Conservation (phyloP, 1,140 invertebrate species). For the Drosophila kanapiae region DNA sequence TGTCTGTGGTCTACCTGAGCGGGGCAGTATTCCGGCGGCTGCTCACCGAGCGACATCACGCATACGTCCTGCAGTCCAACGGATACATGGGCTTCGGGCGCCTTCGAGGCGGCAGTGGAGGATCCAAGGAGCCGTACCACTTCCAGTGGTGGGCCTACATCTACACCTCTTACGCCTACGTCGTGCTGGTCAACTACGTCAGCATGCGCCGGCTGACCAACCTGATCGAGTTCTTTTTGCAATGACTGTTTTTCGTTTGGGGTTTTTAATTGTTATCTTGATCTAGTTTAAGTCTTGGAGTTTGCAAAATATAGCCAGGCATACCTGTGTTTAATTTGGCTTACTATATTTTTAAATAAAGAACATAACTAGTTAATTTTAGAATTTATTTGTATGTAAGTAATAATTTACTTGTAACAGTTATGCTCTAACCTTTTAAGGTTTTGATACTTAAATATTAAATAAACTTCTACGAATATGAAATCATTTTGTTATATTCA, state of each 20-base stretch:
- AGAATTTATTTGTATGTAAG: not conserved
- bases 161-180: conserved; percentile 73
- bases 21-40: conserved; percentile 69
- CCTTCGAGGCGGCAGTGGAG: conserved; percentile 21
- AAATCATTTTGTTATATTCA: too few species aligned
- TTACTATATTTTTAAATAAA: too few species aligned
- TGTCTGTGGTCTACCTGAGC: conserved; percentile 77
- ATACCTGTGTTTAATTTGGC: too few species aligned
- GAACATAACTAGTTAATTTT: not conserved
- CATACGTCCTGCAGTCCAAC: conserved; percentile 59
- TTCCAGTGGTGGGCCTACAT: conserved; percentile 85
- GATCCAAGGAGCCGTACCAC: conserved; percentile 65
- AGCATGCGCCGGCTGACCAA: conserved; percentile 69
- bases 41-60: conserved; percentile 65
- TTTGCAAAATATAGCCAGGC: not conserved
- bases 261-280: not conserved
- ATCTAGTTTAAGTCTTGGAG: not conserved
- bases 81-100: conserved; percentile 34
- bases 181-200: conserved; percentile 73
- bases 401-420: not conserved
- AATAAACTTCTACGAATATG: too few species aligned
- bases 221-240: conserved; percentile 69
- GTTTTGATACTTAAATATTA: too few species aligned
- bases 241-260: conserved; percentile 9
- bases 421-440: not conserved